Base-by-base conservation (phyloP, 2,113 vertebrate genomes). In the Channa argus region DNA sequence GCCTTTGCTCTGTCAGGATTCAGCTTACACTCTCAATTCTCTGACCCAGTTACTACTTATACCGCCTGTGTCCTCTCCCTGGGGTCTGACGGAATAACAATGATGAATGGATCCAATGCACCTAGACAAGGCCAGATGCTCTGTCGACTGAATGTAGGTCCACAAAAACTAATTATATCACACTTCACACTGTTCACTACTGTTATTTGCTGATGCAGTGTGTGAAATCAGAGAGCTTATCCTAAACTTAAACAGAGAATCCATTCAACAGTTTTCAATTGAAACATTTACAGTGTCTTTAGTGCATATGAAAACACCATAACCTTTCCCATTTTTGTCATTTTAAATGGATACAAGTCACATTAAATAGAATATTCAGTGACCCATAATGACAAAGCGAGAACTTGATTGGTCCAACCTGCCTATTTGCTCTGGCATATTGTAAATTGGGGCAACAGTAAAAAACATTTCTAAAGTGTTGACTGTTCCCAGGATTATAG, bases 31-130 rank as follows among this genome's bases (percentile, higher is more conserved):
- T 89, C 78, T 77, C 74, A 60, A 55, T 84, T 84, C 62, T 83
- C 50, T 86, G 89, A 87, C 87, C 87, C 88, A 89, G 76, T 89
- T 88, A 39, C 83, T 87, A 87, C 81, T 80, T 84, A 43, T 86
- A 63, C 59, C 34, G 41, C 68, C 65, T 71, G 77, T 46, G 36
- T 78, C 63, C 70, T 70, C 63, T 78, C 72, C 62, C 63, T 13
- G 58, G 62, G 71, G 63, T 41, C 55, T 0, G 49, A 69, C 49
- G 46, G 36, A 11, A 24, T 66, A 60, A 72, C 72, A 76, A 59
- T 88, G 91, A 92, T 87, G 72, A 79, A 92, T 86, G 79, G 38
- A 74, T 58, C 51, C 33, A 50, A 37, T 5, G 49, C 66, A 63
- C 41, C 65, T 49, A 34, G 15, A 81, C 36, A 34, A 60, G 63